These are phyloP conservation scores for Muscicapa adusta DNA, from an alignment of 2,113 vertebrate species.

Conservation along the genomic window DNA sequence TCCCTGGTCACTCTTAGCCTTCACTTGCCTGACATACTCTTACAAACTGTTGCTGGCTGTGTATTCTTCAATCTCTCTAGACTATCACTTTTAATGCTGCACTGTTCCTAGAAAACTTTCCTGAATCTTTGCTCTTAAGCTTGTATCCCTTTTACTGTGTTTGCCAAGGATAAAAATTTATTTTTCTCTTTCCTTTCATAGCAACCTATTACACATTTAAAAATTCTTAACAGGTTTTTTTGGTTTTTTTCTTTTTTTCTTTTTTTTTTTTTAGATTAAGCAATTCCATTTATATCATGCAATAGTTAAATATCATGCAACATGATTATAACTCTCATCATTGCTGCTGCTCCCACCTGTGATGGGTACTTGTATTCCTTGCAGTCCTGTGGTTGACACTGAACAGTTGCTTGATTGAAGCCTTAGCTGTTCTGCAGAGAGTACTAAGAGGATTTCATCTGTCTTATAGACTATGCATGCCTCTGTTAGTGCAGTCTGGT, in stretches of 20 bases:
- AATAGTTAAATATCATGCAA: background rate
- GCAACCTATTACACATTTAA: background rate
- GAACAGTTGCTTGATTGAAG: background rate
- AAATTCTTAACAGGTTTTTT: background rate
- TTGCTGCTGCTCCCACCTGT: background rate
- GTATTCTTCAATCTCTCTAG: background rate
- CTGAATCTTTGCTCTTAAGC: background rate
- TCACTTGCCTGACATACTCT: fast-evolving
- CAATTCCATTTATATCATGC: background rate
- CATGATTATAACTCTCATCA: background rate
- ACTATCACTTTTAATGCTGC: background rate
- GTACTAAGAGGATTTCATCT: background rate
- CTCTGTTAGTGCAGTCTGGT: background rate
- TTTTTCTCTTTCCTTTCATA: background rate
- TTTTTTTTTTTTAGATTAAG: background rate
- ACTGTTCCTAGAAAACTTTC: background rate
- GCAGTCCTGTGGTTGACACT: background rate
- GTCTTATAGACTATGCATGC: fast-evolving
- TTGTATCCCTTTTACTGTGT: background rate
- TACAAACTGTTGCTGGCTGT: background rate
- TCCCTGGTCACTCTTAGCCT: background rate
- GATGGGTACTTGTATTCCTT: background rate
- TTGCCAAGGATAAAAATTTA: background rate
- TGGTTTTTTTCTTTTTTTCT: background rate
- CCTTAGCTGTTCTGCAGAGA: background rate